Base-by-base conservation (phyloP, 2,113 vertebrate genomes). In the Camelus dromedarius region DNA sequence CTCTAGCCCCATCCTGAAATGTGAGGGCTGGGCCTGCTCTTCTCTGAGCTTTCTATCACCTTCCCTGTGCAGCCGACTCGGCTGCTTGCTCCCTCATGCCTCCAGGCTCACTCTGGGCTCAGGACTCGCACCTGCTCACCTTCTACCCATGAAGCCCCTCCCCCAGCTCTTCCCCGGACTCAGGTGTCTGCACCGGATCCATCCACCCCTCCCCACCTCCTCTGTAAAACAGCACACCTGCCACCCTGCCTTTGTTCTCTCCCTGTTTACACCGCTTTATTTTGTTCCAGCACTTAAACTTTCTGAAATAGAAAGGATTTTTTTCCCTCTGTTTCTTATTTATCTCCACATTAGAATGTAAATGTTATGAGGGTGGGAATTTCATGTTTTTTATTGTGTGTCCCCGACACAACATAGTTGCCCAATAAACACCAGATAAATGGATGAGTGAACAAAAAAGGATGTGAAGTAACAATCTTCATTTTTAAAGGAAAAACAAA, bases 21-120 rank as follows among this genome's bases (percentile, higher is more conserved):
- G 0, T 26, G 48, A 3, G 38, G 5, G 5, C 1, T 19, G 2
- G 18, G 20, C 2, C 15, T 58, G 13, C 28, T 64, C 35, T n/a
- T 86, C 46, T 28, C n/a, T 73, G 19, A 46, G 32, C 6, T 32
- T 58, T 24, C 5, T 26, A 1, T 35, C 38, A 54, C 12, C 32
- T 62, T 76, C 30, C 5, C 13, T 52, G 14, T 8, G 5, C 11
- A 30, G 42, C 0, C 0, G 18, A 54, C 28, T 38, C 0, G 0
- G 5, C 6, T 60, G 46, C 32, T 72, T 16, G 5, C 46, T 76
- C 3, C 13, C 38, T 72, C 1, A 7, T 24, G 46, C 3, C n/a
- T 64, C 46, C 46, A 77, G 38, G 5, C 11, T 91, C 32, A 24
- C 38, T 86, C 15, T 20, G 3, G n/a, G 7, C 28, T 56, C 14